Conservation (phyloP, 2,888 invertebrate genomes). For the Euspilapteryx auroguttella region DNA sequence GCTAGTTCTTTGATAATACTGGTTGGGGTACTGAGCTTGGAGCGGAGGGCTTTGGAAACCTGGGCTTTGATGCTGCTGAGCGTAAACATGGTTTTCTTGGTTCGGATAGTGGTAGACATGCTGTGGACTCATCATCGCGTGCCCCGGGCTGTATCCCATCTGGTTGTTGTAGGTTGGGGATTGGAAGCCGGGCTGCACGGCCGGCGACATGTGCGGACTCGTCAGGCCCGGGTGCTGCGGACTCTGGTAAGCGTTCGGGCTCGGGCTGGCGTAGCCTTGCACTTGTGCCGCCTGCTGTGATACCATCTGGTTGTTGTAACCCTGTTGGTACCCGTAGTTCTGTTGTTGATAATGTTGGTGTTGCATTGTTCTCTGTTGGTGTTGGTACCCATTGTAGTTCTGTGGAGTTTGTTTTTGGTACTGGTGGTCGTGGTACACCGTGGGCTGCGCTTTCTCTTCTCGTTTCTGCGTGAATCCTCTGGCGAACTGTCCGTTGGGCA, state of each 20-base stretch:
- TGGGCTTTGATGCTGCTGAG: constrained; percentile 27
- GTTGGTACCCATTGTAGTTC: constrained; percentile 34
- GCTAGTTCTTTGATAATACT: constrained; percentile 38
- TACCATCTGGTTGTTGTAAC: constrained; percentile 32
- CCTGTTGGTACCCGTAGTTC: constrained; percentile 39
- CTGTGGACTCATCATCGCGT: constrained; percentile 46
- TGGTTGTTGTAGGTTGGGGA: constrained; percentile 43
- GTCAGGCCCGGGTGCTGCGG: constrained; percentile 44
- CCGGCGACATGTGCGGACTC: constrained; percentile 34
- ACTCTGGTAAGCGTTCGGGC: constrained; percentile 35
- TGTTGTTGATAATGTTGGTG: constrained; percentile 40
- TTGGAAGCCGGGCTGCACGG: constrained; percentile 38
- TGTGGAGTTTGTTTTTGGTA: constrained; percentile 39
- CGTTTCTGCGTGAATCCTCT: constrained; percentile 28
- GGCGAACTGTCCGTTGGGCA: constrained; percentile 41
- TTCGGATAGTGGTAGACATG: constrained; percentile 29
- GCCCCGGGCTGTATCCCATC: constrained; percentile 35
- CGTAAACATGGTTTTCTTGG: constrained; percentile 36
- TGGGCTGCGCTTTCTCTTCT: constrained; percentile 30
- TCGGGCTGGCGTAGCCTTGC: constrained; percentile 39
- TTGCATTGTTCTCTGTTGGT: constrained; percentile 36
- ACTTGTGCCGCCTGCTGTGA: constrained; percentile 21
- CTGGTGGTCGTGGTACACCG: constrained; percentile 46
- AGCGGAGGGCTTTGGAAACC: constrained; percentile 45
- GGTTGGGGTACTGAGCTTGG: constrained; percentile 40